Conservation (phyloP, 1,140 invertebrate species). For the Matsumurasca onukii region DNA sequence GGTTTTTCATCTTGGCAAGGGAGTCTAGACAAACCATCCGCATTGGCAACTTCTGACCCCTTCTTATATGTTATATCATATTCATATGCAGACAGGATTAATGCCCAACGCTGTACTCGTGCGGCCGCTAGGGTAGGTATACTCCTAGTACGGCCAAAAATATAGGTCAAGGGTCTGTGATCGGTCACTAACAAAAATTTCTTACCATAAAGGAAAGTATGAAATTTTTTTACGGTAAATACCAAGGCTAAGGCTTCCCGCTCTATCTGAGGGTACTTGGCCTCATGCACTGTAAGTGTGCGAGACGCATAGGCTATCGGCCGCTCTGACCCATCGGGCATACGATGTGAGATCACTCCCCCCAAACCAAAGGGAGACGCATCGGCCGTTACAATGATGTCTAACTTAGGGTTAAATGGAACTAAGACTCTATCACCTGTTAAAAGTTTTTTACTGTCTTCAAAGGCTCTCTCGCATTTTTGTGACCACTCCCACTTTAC, state of each 20-base stretch:
- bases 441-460: background rate
- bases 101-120: background rate
- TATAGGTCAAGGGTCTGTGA: background rate
- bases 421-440: constrained; percentile 29
- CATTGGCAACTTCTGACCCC: background rate
- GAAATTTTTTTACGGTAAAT: constrained; percentile 9
- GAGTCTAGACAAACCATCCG: background rate
- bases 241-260: constrained; percentile 6
- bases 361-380: constrained; percentile 52
- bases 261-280: background rate
- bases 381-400: constrained; percentile 51
- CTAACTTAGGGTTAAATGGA: constrained; percentile 46
- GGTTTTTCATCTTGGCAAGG: background rate
- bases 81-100: no score
- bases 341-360: constrained; percentile 49
- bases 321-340: constrained; percentile 46
- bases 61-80: background rate
- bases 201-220: constrained; percentile 23
- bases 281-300: background rate
- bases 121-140: background rate
- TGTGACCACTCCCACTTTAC: background rate
- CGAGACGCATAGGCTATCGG: constrained; percentile 42
- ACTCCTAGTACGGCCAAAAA: background rate
- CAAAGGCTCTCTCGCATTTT: background rate
- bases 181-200: background rate